A percentile compares a stretch with the other conserved stretches of the same genome.
phyloP scores from a whole-genome alignment of 2,888 invertebrate species.

The Ichneumoninae sp. region DNA sequence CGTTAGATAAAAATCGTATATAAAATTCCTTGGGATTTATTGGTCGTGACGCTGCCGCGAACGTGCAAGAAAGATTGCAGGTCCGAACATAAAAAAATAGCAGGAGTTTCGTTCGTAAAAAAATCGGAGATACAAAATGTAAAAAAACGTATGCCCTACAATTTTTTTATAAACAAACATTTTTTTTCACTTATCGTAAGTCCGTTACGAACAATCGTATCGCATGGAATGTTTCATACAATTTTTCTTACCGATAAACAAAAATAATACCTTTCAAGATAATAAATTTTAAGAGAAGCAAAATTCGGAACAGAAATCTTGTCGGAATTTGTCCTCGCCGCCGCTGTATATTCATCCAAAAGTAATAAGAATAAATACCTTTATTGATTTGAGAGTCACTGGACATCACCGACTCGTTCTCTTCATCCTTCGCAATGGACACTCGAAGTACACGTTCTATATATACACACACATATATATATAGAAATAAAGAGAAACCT shows the following conservation, averaged over 20 bases:
- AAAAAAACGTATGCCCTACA: too few relatives aligned
- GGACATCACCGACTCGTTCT: slow-evolving; percentile 42
- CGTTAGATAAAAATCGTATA: too few relatives aligned
- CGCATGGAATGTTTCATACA: neutral
- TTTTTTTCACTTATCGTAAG: too few relatives aligned
- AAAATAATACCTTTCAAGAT: neutral
- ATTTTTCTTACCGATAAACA: neutral
- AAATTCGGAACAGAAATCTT: neutral
- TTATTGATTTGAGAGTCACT: slow-evolving; percentile 56
- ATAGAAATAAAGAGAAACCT: slow-evolving; percentile 8
- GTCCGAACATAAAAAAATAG: too few relatives aligned
- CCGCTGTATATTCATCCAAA: neutral
- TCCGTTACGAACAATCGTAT: too few relatives aligned
- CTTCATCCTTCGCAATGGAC: slow-evolving; percentile 22
- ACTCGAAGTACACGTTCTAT: slow-evolving; percentile 24
- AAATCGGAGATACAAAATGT: neutral
- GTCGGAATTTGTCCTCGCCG: neutral
- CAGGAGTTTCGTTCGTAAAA: too few relatives aligned
- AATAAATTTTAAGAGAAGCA: neutral
- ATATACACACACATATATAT: slow-evolving; percentile 11
- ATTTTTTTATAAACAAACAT: too few relatives aligned
- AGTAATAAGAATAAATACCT: slow-evolving; percentile 36
- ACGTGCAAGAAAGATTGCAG: too few relatives aligned
- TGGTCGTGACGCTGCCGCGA: too few relatives aligned
- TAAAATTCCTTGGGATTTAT: too few relatives aligned